Percentiles rank a stretch among this genome's conserved stretches.
These are phyloP conservation scores for Anadara kagoshimensis DNA, from an alignment of 1,140 invertebrate species.

Conservation along the genomic window DNA sequence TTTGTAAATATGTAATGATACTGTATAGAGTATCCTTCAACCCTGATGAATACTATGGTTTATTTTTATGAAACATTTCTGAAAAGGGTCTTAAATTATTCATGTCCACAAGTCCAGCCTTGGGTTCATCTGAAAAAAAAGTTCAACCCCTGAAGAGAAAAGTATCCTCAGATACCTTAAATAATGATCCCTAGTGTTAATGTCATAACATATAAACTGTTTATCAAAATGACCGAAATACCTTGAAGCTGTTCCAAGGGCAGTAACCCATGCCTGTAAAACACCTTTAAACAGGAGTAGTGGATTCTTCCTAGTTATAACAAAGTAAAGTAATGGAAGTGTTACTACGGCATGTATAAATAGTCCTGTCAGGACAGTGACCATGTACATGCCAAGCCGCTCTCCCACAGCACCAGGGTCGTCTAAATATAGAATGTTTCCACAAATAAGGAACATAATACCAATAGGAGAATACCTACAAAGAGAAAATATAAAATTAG, in stretches of 20 bases:
- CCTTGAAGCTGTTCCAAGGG: conserved; percentile 76
- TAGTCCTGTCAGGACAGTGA: conserved; percentile 91
- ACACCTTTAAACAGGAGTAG: conserved; percentile 76
- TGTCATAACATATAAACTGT: background rate
- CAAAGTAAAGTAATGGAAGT: conserved; percentile 82
- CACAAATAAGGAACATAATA: conserved; percentile 91
- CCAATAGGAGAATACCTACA: conserved; percentile 92
- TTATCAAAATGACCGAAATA: conserved; percentile 27
- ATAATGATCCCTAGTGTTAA: too few relatives aligned
- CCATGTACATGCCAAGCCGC: conserved; percentile 91
- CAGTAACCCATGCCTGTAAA: conserved; percentile 80
- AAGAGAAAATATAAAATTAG: conserved; percentile 8
- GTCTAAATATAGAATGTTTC: conserved; percentile 91
- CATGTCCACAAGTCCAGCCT: too few relatives aligned
- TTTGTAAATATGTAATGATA: too few relatives aligned
- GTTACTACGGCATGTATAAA: conserved; percentile 92
- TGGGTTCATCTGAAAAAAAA: too few relatives aligned
- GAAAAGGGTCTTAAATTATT: too few relatives aligned
- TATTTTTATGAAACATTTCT: too few relatives aligned
- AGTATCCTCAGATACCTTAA: background rate
- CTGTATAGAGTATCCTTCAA: too few relatives aligned
- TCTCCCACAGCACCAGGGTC: conserved; percentile 87
- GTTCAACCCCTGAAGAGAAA: too few relatives aligned
- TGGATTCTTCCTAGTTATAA: conserved; percentile 78
- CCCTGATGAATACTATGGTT: too few relatives aligned